Evolutionary conservation across 92 coral and sea anemone genomes (phyloP), one percentile per base, ranked within the genome.

Genomic region (Epizoanthus fatuus): DNA sequence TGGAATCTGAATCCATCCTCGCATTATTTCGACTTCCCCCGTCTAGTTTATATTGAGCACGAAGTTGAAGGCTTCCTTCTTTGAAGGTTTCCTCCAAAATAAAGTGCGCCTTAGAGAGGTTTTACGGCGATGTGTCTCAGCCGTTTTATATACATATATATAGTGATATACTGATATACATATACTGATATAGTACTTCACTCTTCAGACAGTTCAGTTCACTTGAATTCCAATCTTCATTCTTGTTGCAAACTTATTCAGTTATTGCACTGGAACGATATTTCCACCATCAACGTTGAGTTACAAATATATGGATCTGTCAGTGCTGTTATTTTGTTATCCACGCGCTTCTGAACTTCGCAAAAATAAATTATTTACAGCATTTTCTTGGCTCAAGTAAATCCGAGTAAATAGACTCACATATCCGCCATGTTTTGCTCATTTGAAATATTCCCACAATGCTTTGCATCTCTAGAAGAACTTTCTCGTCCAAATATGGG

Each of bases 1-100:
- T 53, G 45, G 47, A 11, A 38, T 22, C 42, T 12, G 67, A 57
- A 37, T 77, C 82, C 82, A 77, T 77, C 3, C 56, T 59, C 69
- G 12, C 16, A 44, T 11, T 17, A 77, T 51, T 77, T 51, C 55
- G 29, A 20, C 5, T 7, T 75, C 56, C 51, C 42, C 22, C 13
- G 19, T 56, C 53, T 32, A 4, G 25, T 7, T n/a, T 59, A 17
- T 13, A 39, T 47, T 58, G 47, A 49, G 15, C 40, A 10, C 68
- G 35, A 63, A 9, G 8, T 29, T 35, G 14, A 25, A 25, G 37
- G 39, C 4, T 25, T 63, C 68, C 6, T 63, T 63, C 16, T 2
- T 13, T 5, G 68, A 12, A 17, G 66, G 29, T 20, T 62, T n/a
- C 6, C 67, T 11, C 25, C 11, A 8, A 62, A 3, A 19, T 62